phyloP scores from a whole-genome alignment of 2,888 invertebrate genomes.

The Brenthis daphne region DNA sequence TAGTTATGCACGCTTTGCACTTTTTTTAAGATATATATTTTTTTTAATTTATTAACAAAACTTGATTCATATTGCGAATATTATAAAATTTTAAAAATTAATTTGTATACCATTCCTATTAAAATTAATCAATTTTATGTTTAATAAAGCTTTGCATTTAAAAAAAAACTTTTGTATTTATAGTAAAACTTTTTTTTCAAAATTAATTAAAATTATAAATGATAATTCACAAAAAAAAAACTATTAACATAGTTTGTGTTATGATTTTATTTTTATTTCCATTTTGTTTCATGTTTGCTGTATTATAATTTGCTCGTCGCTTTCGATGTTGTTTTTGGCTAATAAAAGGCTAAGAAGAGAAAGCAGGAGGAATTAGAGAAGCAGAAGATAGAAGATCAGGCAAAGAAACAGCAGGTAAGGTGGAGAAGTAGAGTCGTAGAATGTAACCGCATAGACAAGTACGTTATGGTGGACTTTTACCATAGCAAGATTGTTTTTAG shows the following conservation, averaged over 20 bases:
- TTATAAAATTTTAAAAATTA: conserved; percentile 3
- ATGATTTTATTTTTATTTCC: conserved; percentile 48
- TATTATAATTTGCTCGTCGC: conserved; percentile 78
- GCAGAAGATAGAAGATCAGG: conserved; percentile 91
- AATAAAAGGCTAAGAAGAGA: conserved; percentile 89
- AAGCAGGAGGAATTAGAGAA: conserved; percentile 93
- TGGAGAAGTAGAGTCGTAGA: no score
- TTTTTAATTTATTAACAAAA: neutral
- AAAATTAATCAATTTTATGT: no score
- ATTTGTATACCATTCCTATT: no score
- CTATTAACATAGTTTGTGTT: neutral
- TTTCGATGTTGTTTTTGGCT: conserved; percentile 78
- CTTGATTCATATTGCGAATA: neutral
- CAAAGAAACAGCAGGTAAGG: conserved; percentile 91
- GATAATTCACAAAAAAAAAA: neutral
- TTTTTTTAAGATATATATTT: conserved; percentile 7
- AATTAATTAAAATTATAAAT: neutral
- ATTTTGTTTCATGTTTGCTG: conserved; percentile 75
- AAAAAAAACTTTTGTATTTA: no score
- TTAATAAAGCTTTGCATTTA: no score
- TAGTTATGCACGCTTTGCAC: conserved; percentile 31
- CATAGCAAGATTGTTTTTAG: no score
- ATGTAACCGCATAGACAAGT: no score
- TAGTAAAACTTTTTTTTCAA: no score
- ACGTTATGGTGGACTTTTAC: no score